Evolutionary conservation across 2,797 vertebrate species (phyloP).

Genomic region (Meriones psammophilus): DNA sequence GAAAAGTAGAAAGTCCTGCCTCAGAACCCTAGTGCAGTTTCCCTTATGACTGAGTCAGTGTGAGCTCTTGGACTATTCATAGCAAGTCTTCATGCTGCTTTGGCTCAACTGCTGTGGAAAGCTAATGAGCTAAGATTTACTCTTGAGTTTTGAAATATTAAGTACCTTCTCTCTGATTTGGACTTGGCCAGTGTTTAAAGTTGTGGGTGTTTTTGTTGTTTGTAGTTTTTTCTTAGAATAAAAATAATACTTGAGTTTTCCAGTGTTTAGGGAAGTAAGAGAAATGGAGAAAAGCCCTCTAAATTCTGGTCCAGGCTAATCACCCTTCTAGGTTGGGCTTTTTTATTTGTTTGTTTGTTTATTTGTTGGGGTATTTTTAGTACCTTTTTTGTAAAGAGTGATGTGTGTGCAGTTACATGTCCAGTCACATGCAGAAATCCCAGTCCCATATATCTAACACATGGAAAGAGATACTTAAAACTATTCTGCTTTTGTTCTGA

Average conservation of each 20-base stretch:
- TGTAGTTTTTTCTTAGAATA: not conserved
- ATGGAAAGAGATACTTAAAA: not conserved
- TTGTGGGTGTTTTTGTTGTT: not conserved
- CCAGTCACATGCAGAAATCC: not conserved
- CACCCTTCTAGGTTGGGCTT: not conserved
- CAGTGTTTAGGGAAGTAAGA: slow-evolving; percentile 36
- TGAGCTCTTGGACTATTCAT: not conserved
- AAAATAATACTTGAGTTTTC: slow-evolving; percentile 51
- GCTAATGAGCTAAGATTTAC: not conserved
- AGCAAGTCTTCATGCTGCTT: not conserved
- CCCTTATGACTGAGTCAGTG: not conserved
- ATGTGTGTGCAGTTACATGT: not conserved
- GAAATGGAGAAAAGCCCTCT: not conserved
- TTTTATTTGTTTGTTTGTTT: not conserved
- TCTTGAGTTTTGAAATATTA: not conserved
- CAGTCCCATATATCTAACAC: not conserved
- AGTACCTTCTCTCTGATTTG: not conserved
- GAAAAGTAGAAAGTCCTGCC: not conserved
- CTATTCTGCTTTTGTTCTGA: not conserved
- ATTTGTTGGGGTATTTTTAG: not conserved
- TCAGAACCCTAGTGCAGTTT: not conserved
- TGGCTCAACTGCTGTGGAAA: not conserved
- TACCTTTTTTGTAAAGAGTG: slow-evolving; percentile 3
- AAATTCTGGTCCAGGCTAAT: not conserved
- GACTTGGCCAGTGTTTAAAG: slow-evolving; percentile 14